These are phyloP conservation scores for Eupithecia insigniata DNA, from an alignment of 2,888 invertebrate species.

Conservation along the genomic window DNA sequence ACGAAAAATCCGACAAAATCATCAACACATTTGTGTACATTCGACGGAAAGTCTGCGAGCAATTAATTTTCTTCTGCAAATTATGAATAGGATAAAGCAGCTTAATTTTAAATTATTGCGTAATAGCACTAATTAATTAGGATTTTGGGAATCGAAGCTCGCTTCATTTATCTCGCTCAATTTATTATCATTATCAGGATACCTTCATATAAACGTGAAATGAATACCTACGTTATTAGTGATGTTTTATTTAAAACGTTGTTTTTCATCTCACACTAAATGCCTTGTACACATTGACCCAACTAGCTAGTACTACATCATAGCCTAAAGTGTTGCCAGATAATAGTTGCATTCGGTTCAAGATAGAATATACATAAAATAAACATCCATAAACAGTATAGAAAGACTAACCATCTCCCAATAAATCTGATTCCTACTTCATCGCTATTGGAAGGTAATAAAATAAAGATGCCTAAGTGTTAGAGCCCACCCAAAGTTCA, in stretches of 20 bases:
- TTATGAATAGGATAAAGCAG: slow-evolving; percentile 27
- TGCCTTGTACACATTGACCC: no score
- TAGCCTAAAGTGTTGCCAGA: no score
- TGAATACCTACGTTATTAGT: no score
- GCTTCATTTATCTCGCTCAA: neutral
- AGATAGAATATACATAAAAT: neutral
- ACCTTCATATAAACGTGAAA: neutral
- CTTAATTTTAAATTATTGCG: slow-evolving; percentile 29
- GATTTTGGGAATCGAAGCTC: slow-evolving; percentile 8
- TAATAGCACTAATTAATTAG: slow-evolving; percentile 30
- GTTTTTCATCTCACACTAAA: no score
- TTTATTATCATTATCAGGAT: neutral
- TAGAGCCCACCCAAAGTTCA: neutral
- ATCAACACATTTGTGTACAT: slow-evolving; percentile 22
- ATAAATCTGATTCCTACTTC: neutral
- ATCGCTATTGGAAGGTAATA: neutral
- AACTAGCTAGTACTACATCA: no score
- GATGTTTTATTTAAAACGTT: no score
- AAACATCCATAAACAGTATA: no score
- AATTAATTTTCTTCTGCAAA: slow-evolving; percentile 34
- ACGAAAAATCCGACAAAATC: slow-evolving; percentile 17
- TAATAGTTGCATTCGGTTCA: neutral
- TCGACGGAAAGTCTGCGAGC: slow-evolving; percentile 12
- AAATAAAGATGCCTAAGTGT: neutral
- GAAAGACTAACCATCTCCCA: neutral